A percentile compares a stretch with the other conserved stretches of the same genome.
Evolutionary conservation across 2,888 invertebrate species (phyloP).

Genomic region (Pollenia amentaria): DNA sequence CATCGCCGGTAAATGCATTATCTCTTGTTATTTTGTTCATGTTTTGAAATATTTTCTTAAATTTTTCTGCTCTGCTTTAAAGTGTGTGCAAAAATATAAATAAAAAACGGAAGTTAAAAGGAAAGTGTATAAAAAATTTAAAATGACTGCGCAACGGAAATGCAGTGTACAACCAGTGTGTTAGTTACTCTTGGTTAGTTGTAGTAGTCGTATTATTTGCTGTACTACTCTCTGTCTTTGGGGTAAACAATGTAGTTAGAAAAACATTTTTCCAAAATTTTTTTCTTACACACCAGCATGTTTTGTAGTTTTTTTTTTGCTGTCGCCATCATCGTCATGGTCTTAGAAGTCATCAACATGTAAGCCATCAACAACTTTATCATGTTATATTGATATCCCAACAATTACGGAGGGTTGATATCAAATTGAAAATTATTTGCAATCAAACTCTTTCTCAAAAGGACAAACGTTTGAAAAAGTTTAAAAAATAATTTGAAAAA

Average conservation of each 20-base stretch:
- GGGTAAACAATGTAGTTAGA: slow-evolving; percentile 47
- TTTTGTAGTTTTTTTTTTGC: slow-evolving; percentile 51
- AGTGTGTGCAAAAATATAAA: slow-evolving; percentile 40
- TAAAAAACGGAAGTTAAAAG: slow-evolving; percentile 60
- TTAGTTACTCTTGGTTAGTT: slow-evolving; percentile 57
- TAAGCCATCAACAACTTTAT: slow-evolving; percentile 47
- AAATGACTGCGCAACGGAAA: slow-evolving; percentile 73
- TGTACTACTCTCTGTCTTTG: slow-evolving; percentile 12
- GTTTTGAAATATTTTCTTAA: neutral
- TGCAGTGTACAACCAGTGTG: slow-evolving; percentile 66
- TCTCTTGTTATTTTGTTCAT: slow-evolving; percentile 50
- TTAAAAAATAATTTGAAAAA: no score
- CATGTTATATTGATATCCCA: neutral
- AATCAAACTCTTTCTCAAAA: no score
- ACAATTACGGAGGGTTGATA: no score
- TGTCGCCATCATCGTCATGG: slow-evolving; percentile 45
- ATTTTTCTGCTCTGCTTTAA: slow-evolving; percentile 2
- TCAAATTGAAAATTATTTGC: no score
- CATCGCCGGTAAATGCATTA: slow-evolving; percentile 46
- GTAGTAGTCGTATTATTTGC: slow-evolving; percentile 8
- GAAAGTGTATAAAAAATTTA: slow-evolving; percentile 58
- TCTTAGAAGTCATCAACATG: slow-evolving; percentile 40
- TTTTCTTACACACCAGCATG: slow-evolving; percentile 10
- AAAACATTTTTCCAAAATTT: neutral
- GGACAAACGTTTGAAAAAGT: no score